phyloP scores from a whole-genome alignment of 2,888 invertebrate genomes.

The Heliconius charithonia region DNA sequence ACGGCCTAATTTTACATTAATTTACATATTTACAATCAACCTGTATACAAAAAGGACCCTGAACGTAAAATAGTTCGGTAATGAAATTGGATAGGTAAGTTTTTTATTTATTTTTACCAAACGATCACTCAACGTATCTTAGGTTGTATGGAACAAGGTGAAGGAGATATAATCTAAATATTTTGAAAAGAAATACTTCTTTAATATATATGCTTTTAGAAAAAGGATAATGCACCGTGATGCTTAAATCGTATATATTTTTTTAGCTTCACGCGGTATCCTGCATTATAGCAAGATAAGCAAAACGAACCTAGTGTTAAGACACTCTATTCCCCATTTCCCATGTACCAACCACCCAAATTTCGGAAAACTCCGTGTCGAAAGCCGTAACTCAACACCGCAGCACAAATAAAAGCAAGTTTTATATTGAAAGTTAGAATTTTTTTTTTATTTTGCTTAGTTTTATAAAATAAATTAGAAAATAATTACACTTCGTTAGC shows the following conservation, averaged over 20 bases:
- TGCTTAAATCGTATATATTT: no score
- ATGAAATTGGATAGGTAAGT: slow-evolving; percentile 75
- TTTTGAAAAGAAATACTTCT: not conserved
- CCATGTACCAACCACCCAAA: no score
- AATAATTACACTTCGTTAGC: no score
- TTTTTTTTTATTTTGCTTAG: no score
- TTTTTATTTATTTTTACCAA: slow-evolving; percentile 57
- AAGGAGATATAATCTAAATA: slow-evolving; percentile 27
- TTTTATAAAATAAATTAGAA: no score
- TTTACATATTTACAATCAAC: slow-evolving; percentile 49
- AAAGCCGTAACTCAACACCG: not conserved
- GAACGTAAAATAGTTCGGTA: slow-evolving; percentile 68
- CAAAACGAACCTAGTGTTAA: no score
- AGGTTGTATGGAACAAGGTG: slow-evolving; percentile 49
- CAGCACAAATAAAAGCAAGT: not conserved
- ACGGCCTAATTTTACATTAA: not conserved
- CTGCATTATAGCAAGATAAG: no score
- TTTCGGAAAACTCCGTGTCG: not conserved
- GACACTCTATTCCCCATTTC: no score
- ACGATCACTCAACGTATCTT: slow-evolving; percentile 54
- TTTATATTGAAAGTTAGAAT: no score
- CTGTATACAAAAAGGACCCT: slow-evolving; percentile 61
- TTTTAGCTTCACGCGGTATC: no score
- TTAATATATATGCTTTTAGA: not conserved
- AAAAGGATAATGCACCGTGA: not conserved